Evolutionary conservation across 2,888 invertebrate genomes (phyloP).

Genomic region (Trimorus sp.): DNA sequence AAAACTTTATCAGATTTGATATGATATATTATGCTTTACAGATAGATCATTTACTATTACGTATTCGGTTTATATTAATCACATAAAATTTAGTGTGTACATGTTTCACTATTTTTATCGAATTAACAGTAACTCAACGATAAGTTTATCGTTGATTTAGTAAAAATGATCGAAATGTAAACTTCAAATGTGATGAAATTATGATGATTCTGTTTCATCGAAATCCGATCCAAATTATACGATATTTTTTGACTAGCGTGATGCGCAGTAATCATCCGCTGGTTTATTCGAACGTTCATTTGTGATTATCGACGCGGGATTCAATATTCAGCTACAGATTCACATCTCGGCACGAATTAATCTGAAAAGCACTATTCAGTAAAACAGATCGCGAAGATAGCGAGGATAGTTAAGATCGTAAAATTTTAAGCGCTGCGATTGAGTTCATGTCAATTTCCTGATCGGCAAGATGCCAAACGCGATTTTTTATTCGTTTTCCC

Average conservation of each 20-base stretch:
- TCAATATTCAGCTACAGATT: slow-evolving; percentile 8
- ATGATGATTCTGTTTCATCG: not conserved
- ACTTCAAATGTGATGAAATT: no score
- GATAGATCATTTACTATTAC: no score
- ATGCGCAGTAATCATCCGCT: no score
- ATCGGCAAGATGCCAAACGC: slow-evolving; percentile 26
- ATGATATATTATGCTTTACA: no score
- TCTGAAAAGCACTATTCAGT: not conserved
- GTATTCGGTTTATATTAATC: no score
- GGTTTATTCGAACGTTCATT: no score
- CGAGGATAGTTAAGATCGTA: slow-evolving; percentile 3
- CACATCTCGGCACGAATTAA: slow-evolving; percentile 3
- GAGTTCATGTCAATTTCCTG: slow-evolving; percentile 24
- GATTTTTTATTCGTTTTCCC: slow-evolving; percentile 2
- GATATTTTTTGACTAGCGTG: not conserved
- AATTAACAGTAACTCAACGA: no score
- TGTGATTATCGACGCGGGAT: not conserved
- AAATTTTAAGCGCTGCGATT: slow-evolving; percentile 8
- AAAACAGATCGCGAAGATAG: not conserved
- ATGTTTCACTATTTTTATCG: no score
- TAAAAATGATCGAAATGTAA: no score
- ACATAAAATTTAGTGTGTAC: no score
- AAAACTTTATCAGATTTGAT: no score
- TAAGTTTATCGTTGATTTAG: no score
- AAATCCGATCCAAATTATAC: not conserved